These are phyloP conservation scores for Scrobipalpa costella DNA, from an alignment of 2,888 invertebrate species.

Conservation along the genomic window DNA sequence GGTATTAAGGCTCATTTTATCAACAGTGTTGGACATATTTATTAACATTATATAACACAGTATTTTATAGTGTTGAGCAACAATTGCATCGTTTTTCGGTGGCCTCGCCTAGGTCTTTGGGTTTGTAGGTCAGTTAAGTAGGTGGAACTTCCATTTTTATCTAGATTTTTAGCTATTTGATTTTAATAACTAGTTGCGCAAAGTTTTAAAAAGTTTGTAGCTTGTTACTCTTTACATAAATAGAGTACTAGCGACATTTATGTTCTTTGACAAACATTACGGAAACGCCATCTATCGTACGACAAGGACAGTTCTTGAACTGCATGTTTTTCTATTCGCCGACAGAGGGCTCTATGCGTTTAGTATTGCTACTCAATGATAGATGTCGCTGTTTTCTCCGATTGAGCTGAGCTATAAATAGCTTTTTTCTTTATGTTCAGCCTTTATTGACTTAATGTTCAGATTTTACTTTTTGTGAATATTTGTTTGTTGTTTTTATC, in stretches of 20 bases:
- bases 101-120: conserved; percentile 25
- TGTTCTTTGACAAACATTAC: background rate
- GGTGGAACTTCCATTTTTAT: background rate
- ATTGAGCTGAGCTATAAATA: background rate
- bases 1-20: conserved; percentile 26
- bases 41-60: conserved; percentile 23
- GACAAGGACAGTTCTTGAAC: background rate
- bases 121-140: conserved; percentile 27
- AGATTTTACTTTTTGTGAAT: no score
- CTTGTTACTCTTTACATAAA: background rate
- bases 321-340: conserved; percentile 24
- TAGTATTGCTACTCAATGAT: conserved; percentile 19
- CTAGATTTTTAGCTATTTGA: background rate
- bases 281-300: background rate
- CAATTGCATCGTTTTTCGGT: conserved; percentile 27
- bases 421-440: background rate
- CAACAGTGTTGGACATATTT: conserved; percentile 23
- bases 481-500: no score
- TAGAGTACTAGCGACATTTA: background rate
- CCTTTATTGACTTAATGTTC: no score
- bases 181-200: background rate
- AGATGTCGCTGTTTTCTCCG: conserved; percentile 27
- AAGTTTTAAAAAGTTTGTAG: background rate
- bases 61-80: conserved; percentile 25
- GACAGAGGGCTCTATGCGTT: conserved; percentile 28